A percentile compares a stretch with the other conserved stretches of the same genome.
Evolutionary conservation across 2,113 vertebrate genomes (phyloP).

Genomic region (Romanogobio albipinnatus): DNA sequence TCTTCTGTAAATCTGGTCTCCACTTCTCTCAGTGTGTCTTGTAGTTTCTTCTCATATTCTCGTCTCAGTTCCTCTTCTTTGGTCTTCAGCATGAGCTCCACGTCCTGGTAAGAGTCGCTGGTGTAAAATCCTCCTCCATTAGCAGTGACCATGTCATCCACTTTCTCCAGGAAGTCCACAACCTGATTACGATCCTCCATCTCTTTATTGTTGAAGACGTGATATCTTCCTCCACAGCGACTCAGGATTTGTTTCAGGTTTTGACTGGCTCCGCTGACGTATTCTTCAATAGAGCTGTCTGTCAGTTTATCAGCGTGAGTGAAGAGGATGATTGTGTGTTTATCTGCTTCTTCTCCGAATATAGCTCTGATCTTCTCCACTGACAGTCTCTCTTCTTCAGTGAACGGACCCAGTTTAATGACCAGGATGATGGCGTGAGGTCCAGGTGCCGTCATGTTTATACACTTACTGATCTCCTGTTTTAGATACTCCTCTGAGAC

Average conservation of each 20-base stretch:
- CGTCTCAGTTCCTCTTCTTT: not conserved
- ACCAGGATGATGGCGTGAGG: conserved; percentile 42
- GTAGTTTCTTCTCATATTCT: not conserved
- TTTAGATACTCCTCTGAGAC: not conserved
- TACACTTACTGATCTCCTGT: conserved; percentile 1
- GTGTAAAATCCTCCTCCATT: not conserved
- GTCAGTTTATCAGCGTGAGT: not conserved
- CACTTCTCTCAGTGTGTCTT: not conserved
- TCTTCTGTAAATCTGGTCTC: not conserved
- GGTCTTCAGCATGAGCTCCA: not conserved
- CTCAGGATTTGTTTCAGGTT: not conserved
- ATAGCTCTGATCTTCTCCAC: conserved; percentile 29
- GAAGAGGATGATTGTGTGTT: conserved; percentile 7
- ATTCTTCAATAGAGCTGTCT: not conserved
- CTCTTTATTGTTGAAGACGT: not conserved
- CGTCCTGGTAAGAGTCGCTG: not conserved
- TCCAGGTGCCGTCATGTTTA: conserved; percentile 33
- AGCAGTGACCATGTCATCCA: not conserved
- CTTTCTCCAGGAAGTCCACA: not conserved
- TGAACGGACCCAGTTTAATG: not conserved
- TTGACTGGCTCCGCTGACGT: accelerated
- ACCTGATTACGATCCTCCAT: not conserved
- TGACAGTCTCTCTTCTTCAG: not conserved
- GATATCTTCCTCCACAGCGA: not conserved
- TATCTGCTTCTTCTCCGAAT: conserved; percentile 37